Conservation (phyloP, 2,113 vertebrate genomes). For the Desmodus rotundus region DNA sequence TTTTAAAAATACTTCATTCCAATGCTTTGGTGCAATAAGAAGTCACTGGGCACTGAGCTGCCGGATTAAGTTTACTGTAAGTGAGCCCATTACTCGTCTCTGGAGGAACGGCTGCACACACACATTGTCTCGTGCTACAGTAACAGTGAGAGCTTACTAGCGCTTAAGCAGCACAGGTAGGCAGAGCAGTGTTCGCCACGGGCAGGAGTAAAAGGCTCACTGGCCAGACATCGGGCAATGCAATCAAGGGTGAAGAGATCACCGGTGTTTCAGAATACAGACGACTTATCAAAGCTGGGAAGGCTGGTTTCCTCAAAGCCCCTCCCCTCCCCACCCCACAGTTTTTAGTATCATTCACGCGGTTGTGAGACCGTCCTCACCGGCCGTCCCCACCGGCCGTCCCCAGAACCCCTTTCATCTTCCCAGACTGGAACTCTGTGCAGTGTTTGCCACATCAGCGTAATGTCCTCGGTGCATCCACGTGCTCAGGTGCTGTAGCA, state of each 20-base stretch:
- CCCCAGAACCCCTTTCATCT: not conserved
- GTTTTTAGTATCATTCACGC: not conserved
- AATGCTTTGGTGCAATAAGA: not conserved
- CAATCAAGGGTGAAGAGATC: not conserved
- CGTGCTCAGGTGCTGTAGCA: too few relatives aligned
- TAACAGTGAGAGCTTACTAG: not conserved
- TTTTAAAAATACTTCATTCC: not conserved
- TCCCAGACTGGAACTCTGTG: not conserved
- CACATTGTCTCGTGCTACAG: not conserved
- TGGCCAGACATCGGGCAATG: not conserved
- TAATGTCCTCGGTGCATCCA: not conserved
- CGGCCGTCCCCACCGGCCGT: too few relatives aligned
- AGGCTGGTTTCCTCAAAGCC: not conserved
- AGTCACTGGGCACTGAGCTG: not conserved
- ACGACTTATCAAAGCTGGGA: not conserved
- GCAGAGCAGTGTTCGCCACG: not conserved
- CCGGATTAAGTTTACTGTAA: not conserved
- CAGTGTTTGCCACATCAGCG: not conserved
- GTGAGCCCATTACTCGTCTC: not conserved
- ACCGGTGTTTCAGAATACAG: not conserved
- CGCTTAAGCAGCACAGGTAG: not conserved
- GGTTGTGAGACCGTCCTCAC: not conserved
- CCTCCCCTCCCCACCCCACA: accelerated
- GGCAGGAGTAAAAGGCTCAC: not conserved
- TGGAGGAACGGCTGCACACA: not conserved